Conservation (phyloP, 2,797 vertebrate genomes). For the Galago senegalensis region DNA sequence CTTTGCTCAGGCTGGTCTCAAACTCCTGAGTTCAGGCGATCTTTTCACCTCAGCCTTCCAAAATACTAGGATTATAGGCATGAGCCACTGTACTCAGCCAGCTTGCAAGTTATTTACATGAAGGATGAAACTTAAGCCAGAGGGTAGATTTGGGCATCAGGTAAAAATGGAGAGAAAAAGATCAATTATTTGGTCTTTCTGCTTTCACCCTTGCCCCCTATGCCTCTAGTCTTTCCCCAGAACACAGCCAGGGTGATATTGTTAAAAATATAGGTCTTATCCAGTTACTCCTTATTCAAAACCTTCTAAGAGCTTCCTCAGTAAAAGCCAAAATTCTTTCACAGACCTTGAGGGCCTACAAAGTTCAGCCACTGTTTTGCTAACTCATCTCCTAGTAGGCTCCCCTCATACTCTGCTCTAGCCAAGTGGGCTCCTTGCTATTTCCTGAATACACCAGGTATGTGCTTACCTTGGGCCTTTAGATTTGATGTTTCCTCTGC, state of each 20-base stretch:
- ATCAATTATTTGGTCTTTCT: not conserved
- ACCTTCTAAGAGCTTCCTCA: not conserved
- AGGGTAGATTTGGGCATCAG: not conserved
- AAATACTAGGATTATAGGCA: too few relatives aligned
- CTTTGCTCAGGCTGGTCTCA: too few relatives aligned
- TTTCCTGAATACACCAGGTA: not conserved
- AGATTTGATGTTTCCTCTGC: not conserved
- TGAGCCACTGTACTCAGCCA: too few relatives aligned
- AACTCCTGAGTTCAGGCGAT: too few relatives aligned
- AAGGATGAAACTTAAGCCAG: not conserved
- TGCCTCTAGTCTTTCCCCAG: not conserved
- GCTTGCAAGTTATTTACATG: not conserved
- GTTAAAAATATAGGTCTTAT: not conserved
- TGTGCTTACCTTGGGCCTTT: not conserved
- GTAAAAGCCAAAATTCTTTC: constrained; percentile 12
- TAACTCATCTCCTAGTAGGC: not conserved
- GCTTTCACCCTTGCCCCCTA: not conserved
- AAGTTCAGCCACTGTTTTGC: not conserved
- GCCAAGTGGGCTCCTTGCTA: not conserved
- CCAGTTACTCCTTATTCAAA: not conserved
- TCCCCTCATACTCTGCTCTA: not conserved
- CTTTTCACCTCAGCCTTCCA: too few relatives aligned
- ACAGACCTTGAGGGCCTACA: not conserved
- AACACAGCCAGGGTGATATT: not conserved
- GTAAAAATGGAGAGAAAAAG: not conserved